Conservation (phyloP, 2,888 invertebrate genomes). For the Aspidiotus rigidus region DNA sequence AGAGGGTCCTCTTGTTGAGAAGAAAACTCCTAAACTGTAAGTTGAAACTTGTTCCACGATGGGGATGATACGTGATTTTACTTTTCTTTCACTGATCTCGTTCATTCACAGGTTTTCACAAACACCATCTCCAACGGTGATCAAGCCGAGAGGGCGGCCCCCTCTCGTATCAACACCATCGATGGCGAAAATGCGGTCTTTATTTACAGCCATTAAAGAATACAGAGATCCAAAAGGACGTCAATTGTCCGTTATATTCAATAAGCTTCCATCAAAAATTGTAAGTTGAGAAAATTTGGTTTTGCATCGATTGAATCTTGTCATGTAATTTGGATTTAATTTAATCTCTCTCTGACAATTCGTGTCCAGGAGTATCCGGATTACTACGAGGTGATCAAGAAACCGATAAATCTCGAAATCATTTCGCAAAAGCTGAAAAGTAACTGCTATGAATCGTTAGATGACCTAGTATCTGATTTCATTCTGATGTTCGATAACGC, state of each 20-base stretch:
- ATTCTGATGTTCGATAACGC: conserved; percentile 92
- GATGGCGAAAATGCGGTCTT: conserved; percentile 63
- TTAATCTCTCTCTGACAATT: too few relatives aligned
- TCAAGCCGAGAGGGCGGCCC: conserved; percentile 35
- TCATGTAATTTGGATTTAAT: neutral
- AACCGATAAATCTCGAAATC: conserved; percentile 91
- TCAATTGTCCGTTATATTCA: conserved; percentile 88
- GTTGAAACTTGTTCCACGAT: neutral
- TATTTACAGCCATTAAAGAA: conserved; percentile 84
- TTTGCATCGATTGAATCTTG: neutral
- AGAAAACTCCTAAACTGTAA: conserved; percentile 37
- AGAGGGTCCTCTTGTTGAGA: conserved; percentile 54
- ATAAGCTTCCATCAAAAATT: conserved; percentile 83
- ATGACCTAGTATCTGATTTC: conserved; percentile 81
- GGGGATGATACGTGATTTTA: too few relatives aligned
- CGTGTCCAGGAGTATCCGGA: conserved; percentile 73
- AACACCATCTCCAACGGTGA: conserved; percentile 14
- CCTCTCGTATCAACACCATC: conserved; percentile 36
- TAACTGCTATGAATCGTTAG: conserved; percentile 63
- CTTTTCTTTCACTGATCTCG: too few relatives aligned
- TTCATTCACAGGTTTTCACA: conserved; percentile 3
- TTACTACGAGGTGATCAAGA: conserved; percentile 93
- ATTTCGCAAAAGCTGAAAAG: conserved; percentile 69
- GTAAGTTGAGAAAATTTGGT: conserved; percentile 44
- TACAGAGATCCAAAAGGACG: conserved; percentile 76